phyloP scores from a whole-genome alignment of 2,113 vertebrate genomes.

The Gymnarchus niloticus region DNA sequence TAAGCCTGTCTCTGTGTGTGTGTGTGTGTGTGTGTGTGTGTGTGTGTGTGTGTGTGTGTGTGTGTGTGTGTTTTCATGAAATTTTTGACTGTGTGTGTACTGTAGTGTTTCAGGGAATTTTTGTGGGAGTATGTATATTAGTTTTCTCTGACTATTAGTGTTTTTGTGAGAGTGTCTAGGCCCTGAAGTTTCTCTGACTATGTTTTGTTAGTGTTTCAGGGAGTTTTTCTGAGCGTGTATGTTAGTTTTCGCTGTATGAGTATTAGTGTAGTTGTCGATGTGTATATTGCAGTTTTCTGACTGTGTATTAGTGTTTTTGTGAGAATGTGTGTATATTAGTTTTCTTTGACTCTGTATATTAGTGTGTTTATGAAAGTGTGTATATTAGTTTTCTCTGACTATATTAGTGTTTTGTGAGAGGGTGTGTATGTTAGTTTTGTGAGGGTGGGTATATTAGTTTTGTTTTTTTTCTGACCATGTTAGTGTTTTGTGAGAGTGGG shows the following conservation, averaged over 20 bases:
- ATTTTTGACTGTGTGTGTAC: conserved; percentile 17
- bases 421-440: too few species aligned
- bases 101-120: background rate
- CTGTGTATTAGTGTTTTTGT: background rate
- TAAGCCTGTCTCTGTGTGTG: conserved; percentile 50
- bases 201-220: background rate
- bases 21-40: conserved; percentile 30
- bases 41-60: conserved; percentile 19
- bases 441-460: background rate
- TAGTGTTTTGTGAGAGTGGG: background rate
- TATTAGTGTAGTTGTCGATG: background rate
- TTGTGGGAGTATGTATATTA: background rate
- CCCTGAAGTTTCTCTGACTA: background rate
- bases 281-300: background rate
- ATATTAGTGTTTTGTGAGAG: too few species aligned
- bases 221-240: background rate
- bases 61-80: background rate
- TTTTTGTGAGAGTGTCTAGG: background rate
- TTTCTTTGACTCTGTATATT: background rate
- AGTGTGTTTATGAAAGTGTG: background rate
- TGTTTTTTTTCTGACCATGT: background rate
- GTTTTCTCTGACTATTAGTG: background rate
- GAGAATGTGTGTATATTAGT: too few species aligned
- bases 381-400: background rate
- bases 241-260: background rate